Base-by-base conservation (phyloP, 2,888 invertebrate genomes). In the Petrolisthes cinctipes region DNA sequence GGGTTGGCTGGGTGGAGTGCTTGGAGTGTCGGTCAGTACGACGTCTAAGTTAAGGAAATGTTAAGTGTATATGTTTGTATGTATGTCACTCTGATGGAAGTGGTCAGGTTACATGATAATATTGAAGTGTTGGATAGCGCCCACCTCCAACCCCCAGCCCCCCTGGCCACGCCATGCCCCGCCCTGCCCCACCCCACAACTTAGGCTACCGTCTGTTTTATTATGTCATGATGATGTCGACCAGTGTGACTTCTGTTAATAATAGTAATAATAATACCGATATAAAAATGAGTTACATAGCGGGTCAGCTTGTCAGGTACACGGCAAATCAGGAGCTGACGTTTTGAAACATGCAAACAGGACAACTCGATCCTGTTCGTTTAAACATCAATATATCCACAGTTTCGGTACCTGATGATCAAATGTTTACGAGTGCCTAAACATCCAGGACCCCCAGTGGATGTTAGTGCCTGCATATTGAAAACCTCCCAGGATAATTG, bases 391-490 rank as follows among this genome's bases (percentile, higher is more conserved):
- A 82, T 82, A 17, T 66, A 82, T 66, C 81, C 81, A 82, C 66
- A 66, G 66, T 82, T 82, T 82, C 68, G 81, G 81, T 82, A 82
- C 81, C 81, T 82, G 81, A 82, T 82, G 81, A 82, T 82, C 81
- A 82, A 82, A 82, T 82, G 37, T 82, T 20, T 82, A 66, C 66
- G 61, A 82, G 81, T 82, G 81, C 81, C 81, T 82, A 82, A 82
- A 82, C 81, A 82, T 82, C 81, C 68, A 82, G 81, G 81, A 82
- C 61, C 51, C 61, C 51, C 71, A 71, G 51, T 82, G 81, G 81
- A 82, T 82, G 81, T 82, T 82, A 66, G 81, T 82, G 81, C 81
- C 81, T 82, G 66, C 37, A 82, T 66, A n/a, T 61, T 82, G 66
- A 82, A 82, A 82, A 61, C 66, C n/a, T 17, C 5, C 66, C 66